Conservation (phyloP, 2,888 invertebrate species). For the Ceraclea dissimilis region DNA sequence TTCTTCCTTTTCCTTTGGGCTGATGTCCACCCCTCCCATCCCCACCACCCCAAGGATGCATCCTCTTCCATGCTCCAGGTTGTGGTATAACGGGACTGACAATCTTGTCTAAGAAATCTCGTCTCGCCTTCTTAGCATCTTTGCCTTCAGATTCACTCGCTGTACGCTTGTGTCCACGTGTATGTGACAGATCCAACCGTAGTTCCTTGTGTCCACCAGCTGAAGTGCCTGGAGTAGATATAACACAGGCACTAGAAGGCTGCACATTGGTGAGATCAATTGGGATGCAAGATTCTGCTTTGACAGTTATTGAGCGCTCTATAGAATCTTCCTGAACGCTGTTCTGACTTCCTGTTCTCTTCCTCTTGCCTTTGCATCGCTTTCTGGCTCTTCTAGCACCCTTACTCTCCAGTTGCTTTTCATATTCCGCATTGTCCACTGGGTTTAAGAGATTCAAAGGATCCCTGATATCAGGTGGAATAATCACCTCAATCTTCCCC, state of each 20-base stretch:
- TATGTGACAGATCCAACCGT: slow-evolving; percentile 29
- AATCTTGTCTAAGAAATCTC: slow-evolving; percentile 77
- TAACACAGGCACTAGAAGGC: slow-evolving; percentile 27
- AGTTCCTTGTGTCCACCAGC: slow-evolving; percentile 29
- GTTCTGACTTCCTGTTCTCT: slow-evolving; percentile 32
- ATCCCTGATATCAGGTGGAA: slow-evolving; percentile 88
- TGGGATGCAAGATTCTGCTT: slow-evolving; percentile 34
- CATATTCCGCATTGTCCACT: slow-evolving; percentile 74
- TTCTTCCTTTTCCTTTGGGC: slow-evolving; percentile 35
- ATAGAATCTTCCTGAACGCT: slow-evolving; percentile 19
- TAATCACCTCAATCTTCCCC: slow-evolving; percentile 79
- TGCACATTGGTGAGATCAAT: slow-evolving; percentile 10
- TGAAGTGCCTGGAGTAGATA: slow-evolving; percentile 30
- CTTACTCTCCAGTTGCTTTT: slow-evolving; percentile 59
- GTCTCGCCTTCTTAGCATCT: slow-evolving; percentile 50
- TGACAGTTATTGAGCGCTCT: slow-evolving; percentile 31
- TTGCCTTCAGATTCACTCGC: slow-evolving; percentile 51
- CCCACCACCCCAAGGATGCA: slow-evolving; percentile 35
- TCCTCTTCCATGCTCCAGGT: slow-evolving; percentile 75
- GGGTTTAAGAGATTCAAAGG: slow-evolving; percentile 81
- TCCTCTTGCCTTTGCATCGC: slow-evolving; percentile 37
- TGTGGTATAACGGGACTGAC: slow-evolving; percentile 89
- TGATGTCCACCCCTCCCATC: slow-evolving; percentile 42
- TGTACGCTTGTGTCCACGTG: slow-evolving; percentile 40
- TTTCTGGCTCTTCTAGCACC: slow-evolving; percentile 30